A percentile compares a stretch with the other conserved stretches of the same genome.
These are phyloP conservation scores for Centroberyx gerrardi DNA, from an alignment of 2,797 vertebrate genomes.

Conservation along the genomic window DNA sequence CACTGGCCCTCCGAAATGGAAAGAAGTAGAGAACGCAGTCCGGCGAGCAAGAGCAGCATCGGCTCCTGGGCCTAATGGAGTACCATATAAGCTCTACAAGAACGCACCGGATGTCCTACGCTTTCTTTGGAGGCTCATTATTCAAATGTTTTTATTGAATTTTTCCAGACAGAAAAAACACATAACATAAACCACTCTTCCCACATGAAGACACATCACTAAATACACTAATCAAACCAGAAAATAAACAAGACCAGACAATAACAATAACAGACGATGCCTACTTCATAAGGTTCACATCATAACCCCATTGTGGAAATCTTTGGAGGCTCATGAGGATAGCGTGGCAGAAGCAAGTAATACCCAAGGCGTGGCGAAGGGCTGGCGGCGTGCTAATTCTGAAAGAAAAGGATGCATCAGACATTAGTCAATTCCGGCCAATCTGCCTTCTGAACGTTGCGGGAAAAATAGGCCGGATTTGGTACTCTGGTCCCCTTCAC, in stretches of 20 bases:
- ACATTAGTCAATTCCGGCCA: slow-evolving; percentile 1
- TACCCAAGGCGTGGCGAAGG: slow-evolving; percentile 22
- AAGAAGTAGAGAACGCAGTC: slow-evolving; percentile 17
- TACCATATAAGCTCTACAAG: slow-evolving; percentile 29
- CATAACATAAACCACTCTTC: too few species aligned
- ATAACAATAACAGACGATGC: too few species aligned
- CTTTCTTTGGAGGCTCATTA: slow-evolving; percentile 15
- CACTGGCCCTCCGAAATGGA: slow-evolving; percentile 18
- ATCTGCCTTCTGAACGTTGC: slow-evolving; percentile 33
- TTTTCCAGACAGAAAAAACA: too few species aligned
- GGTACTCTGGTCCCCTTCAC: too few species aligned
- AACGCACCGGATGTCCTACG: slow-evolving; percentile 23
- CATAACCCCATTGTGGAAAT: too few species aligned
- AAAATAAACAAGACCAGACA: too few species aligned
- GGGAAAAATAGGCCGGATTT: neutral
- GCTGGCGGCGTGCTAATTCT: slow-evolving; percentile 12
- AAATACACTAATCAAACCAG: too few species aligned
- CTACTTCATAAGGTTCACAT: too few species aligned
- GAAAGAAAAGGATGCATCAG: slow-evolving; percentile 13
- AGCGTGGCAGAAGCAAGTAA: slow-evolving; percentile 7
- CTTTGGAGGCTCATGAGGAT: slow-evolving; percentile 23
- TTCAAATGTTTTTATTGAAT: too few species aligned
- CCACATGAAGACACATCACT: too few species aligned
- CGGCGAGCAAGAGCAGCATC: slow-evolving; percentile 13
- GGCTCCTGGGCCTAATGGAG: slow-evolving; percentile 22